phyloP scores from a whole-genome alignment of 2,888 invertebrate species.

The Drosophila mimetica region DNA sequence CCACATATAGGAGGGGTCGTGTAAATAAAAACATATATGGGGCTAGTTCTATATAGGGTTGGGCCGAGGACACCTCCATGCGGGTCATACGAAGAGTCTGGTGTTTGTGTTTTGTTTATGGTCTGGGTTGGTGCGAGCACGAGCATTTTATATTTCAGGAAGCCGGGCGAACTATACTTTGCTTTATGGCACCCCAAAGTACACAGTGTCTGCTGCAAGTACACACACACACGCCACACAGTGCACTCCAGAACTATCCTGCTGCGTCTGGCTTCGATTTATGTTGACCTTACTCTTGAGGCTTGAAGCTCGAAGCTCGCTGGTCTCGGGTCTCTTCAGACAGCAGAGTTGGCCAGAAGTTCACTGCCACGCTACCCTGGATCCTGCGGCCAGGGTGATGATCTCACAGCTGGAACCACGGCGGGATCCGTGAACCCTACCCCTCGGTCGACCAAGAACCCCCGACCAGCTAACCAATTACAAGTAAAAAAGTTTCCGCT shows the following conservation, averaged over 20 bases:
- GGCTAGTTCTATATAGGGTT: constrained; percentile 2
- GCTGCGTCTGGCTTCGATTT: constrained; percentile 51
- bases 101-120: constrained; percentile 67
- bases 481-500: constrained; percentile 47
- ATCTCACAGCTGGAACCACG: constrained; percentile 31
- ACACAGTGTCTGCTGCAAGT: constrained; percentile 53
- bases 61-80: constrained; percentile 16
- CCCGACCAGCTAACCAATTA: constrained; percentile 46
- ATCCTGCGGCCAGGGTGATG: constrained; percentile 12
- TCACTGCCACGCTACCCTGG: constrained; percentile 22
- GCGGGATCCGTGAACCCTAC: constrained; percentile 23
- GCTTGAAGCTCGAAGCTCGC: constrained; percentile 17
- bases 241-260: constrained; percentile 35
- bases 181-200: constrained; percentile 78
- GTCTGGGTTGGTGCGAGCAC: constrained; percentile 65
- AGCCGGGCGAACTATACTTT: constrained; percentile 66
- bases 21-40: constrained; percentile 73
- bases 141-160: constrained; percentile 71
- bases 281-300: constrained; percentile 50
- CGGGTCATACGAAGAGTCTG: constrained; percentile 28
- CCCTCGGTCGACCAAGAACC: constrained; percentile 1
- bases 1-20: constrained; percentile 41
- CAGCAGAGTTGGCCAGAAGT: constrained; percentile 7
- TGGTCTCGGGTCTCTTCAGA: constrained; percentile 1
- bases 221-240: constrained; percentile 14